These are phyloP conservation scores for Sphenodon punctatus DNA, from an alignment of 2,797 vertebrate genomes.

Conservation along the genomic window DNA sequence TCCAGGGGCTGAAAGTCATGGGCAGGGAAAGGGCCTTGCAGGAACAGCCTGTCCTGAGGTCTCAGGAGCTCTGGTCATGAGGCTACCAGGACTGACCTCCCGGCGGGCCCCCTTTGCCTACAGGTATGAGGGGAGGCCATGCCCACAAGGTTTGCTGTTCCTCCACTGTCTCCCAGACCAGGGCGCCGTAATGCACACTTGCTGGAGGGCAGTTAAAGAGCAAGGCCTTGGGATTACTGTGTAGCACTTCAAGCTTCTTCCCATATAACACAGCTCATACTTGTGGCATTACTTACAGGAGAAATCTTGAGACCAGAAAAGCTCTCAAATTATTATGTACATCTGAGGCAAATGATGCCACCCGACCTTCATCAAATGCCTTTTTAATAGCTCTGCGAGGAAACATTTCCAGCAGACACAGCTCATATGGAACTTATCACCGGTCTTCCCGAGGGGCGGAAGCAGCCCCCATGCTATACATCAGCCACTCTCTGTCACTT, in stretches of 20 bases:
- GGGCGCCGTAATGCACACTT: background rate
- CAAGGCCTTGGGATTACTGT: background rate
- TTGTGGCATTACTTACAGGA: background rate
- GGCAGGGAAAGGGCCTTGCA: too few species aligned
- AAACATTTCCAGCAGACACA: conserved; percentile 24
- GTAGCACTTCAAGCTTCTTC: background rate
- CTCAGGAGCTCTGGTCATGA: too few species aligned
- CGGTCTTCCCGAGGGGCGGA: conserved; percentile 28
- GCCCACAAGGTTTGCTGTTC: too few species aligned
- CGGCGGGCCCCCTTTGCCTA: too few species aligned
- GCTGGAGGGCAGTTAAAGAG: background rate
- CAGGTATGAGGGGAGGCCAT: too few species aligned
- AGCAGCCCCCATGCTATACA: conserved; percentile 43
- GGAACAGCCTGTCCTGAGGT: too few species aligned
- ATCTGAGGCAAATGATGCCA: background rate
- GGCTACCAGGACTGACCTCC: too few species aligned
- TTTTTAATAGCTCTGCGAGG: background rate
- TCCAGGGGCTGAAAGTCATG: too few species aligned
- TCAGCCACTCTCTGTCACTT: conserved; percentile 30
- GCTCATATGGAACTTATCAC: conserved; percentile 33
- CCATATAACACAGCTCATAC: background rate
- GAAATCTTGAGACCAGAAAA: background rate
- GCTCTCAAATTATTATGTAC: background rate
- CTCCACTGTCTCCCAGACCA: background rate
- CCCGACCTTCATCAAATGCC: conserved; percentile 9